Conservation (phyloP, 2,797 vertebrate species). For the Hapalemur alaotrensis region DNA sequence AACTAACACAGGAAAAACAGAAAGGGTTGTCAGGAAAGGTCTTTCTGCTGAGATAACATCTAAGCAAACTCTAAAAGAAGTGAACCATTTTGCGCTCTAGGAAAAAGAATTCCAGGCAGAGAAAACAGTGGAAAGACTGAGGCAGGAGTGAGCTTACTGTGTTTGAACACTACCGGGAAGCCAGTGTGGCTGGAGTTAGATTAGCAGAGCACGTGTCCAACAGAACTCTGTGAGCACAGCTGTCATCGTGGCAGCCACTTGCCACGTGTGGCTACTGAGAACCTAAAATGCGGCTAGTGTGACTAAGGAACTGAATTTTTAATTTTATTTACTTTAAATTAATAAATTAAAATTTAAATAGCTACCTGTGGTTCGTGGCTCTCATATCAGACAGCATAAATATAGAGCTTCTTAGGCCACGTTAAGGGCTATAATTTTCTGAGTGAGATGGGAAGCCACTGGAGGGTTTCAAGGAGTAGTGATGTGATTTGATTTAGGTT, state of each 20-base stretch:
- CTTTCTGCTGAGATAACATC: slow-evolving; percentile 15
- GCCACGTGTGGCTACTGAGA: neutral
- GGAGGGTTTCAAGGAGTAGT: neutral
- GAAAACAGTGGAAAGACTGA: neutral
- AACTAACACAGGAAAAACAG: neutral
- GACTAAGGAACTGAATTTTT: neutral
- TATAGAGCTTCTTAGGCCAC: neutral
- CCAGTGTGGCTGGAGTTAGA: neutral
- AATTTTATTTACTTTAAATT: slow-evolving; percentile 5
- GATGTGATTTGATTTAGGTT: neutral
- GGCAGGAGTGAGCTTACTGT: neutral
- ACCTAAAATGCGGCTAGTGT: neutral
- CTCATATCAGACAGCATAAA: neutral
- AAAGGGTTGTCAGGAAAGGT: neutral
- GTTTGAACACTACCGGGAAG: neutral
- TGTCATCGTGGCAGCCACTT: neutral
- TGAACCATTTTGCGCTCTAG: neutral
- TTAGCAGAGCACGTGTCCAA: neutral
- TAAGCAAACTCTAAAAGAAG: neutral
- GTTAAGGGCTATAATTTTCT: neutral
- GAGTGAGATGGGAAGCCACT: neutral
- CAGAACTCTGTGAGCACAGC: neutral
- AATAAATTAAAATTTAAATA: slow-evolving; percentile 13
- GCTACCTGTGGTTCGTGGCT: neutral
- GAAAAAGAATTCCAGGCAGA: neutral